Evolutionary conservation across 2,888 invertebrate species (phyloP).

Genomic region (Scaptomyza cyrtandrae): DNA sequence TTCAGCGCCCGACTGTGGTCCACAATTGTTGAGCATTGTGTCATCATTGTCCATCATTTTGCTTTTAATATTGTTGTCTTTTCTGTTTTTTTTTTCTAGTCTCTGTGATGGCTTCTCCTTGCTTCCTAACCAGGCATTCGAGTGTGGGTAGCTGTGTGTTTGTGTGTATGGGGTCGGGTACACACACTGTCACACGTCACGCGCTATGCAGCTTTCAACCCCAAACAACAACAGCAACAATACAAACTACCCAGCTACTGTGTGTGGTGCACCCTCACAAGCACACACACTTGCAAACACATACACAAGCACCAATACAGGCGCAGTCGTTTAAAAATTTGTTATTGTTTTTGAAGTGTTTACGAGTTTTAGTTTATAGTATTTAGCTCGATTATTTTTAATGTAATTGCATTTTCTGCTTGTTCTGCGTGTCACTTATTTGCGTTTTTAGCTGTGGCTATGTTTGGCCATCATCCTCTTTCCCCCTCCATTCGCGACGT

Average conservation of each 20-base stretch:
- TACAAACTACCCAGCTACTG: conserved; percentile 37
- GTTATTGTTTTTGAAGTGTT: conserved; percentile 35
- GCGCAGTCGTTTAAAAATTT: conserved; percentile 24
- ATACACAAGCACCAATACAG: conserved; percentile 30
- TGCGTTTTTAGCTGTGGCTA: conserved; percentile 67
- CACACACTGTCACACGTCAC: conserved; percentile 60
- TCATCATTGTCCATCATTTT: conserved; percentile 83
- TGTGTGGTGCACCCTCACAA: conserved; percentile 56
- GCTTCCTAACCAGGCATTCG: conserved; percentile 44
- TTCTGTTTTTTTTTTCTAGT: too few species aligned
- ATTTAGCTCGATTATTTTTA: conserved; percentile 56
- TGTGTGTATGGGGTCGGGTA: conserved; percentile 41
- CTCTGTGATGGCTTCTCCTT: conserved; percentile 39
- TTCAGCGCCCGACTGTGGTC: conserved; percentile 88
- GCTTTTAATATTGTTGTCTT: conserved; percentile 15
- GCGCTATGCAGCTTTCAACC: conserved; percentile 78
- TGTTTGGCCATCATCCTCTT: conserved; percentile 61
- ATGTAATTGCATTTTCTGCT: conserved; percentile 54
- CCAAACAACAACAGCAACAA: conserved; percentile 52
- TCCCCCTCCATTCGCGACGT: conserved; percentile 62
- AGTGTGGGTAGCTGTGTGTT: conserved; percentile 29
- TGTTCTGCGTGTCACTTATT: conserved; percentile 77
- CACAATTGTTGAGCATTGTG: conserved; percentile 81
- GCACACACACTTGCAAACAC: conserved; percentile 35
- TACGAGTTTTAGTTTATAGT: conserved; percentile 44